Evolutionary conservation across 2,888 invertebrate species (phyloP).

Genomic region (Octonoba sinensis): DNA sequence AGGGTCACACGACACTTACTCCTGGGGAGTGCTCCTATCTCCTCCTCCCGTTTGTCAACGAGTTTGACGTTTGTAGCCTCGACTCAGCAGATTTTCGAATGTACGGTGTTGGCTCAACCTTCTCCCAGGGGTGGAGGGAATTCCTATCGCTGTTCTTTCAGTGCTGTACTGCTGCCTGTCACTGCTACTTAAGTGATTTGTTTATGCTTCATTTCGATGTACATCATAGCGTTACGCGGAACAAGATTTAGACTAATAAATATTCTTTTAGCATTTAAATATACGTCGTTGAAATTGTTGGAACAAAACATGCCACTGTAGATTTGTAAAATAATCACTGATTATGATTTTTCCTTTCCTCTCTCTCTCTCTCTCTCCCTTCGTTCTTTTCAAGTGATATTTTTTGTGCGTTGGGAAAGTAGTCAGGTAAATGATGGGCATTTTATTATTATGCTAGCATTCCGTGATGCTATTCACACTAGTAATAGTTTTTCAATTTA

Average conservation of each 20-base stretch:
- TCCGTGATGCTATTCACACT: too few species aligned
- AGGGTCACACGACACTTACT: slow-evolving; percentile 24
- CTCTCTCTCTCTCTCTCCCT: too few species aligned
- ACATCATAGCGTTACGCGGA: slow-evolving; percentile 2
- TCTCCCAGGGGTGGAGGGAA: slow-evolving; percentile 5
- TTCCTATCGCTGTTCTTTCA: slow-evolving; percentile 22
- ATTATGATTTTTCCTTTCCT: too few species aligned
- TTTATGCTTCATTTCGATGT: slow-evolving; percentile 23
- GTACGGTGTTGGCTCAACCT: slow-evolving; percentile 5
- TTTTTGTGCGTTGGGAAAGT: too few species aligned
- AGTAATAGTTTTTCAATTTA: too few species aligned
- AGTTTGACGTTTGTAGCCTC: slow-evolving; percentile 10
- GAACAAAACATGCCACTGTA: too few species aligned
- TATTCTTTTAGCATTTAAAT: background rate
- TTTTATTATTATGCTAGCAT: too few species aligned
- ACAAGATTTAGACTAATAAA: slow-evolving; percentile 9
- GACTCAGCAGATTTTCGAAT: slow-evolving; percentile 26
- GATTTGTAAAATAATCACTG: too few species aligned
- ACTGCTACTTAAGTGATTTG: slow-evolving; percentile 12
- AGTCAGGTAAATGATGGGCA: too few species aligned
- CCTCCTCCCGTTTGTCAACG: slow-evolving; percentile 22
- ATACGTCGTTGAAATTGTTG: too few species aligned
- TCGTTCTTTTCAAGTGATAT: too few species aligned
- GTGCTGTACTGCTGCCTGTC: slow-evolving; percentile 20
- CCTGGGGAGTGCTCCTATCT: background rate